A percentile compares a stretch with the other conserved stretches of the same genome.
phyloP scores from a whole-genome alignment of 2,113 vertebrate species.

The Cinclus mexicanus region DNA sequence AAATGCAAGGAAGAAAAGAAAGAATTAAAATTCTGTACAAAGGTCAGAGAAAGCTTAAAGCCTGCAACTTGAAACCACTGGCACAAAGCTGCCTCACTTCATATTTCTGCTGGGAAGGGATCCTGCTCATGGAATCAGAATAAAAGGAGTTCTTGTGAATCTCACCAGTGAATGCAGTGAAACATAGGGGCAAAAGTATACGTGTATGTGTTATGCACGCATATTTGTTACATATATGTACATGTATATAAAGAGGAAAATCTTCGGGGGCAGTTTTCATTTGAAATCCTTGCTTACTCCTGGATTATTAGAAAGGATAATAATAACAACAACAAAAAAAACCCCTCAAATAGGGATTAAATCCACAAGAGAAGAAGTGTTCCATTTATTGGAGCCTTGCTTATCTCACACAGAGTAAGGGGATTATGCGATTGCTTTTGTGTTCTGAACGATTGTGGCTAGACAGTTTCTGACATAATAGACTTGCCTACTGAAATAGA shows the following conservation, averaged over 20 bases:
- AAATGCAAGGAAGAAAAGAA: conserved; percentile 36
- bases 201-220: background rate
- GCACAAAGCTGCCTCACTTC: conserved; percentile 30
- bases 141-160: conserved; percentile 45
- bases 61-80: conserved; percentile 66
- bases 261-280: conserved; percentile 20
- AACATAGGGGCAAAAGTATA: background rate
- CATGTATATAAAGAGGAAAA: background rate
- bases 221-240: background rate
- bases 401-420: conserved; percentile 59
- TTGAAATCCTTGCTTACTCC: conserved; percentile 54
- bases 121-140: conserved; percentile 6
- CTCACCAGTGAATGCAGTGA: background rate
- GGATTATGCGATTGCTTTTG: conserved; percentile 71
- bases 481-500: conserved; percentile 70
- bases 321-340: conserved; percentile 32
- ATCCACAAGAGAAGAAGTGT: conserved; percentile 62
- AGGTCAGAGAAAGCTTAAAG: conserved; percentile 70
- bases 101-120: conserved; percentile 64
- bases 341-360: conserved; percentile 45
- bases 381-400: conserved; percentile 65
- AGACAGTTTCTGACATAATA: conserved; percentile 68
- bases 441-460: conserved; percentile 58
- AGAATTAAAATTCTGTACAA: conserved; percentile 64
- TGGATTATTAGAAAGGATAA: conserved; percentile 60